A percentile compares a stretch with the other conserved stretches of the same genome.
phyloP scores from a whole-genome alignment of 2,113 vertebrate species.

The Chionis minor region DNA sequence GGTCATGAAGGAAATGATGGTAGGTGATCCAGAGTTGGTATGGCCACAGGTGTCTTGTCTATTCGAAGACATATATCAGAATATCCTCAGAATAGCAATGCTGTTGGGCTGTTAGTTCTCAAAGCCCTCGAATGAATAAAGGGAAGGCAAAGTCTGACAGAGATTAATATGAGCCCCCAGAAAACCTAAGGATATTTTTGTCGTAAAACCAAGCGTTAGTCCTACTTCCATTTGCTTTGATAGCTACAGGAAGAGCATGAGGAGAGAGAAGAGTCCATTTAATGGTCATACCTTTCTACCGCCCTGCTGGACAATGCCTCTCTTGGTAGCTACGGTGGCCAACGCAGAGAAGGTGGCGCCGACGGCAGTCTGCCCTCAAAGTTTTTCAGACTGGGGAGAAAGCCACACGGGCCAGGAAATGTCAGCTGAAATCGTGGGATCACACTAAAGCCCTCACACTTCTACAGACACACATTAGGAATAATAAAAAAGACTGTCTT shows the following conservation, averaged over 20 bases:
- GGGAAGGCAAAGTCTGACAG: neutral
- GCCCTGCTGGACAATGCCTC: too few relatives aligned
- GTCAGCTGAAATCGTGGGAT: neutral
- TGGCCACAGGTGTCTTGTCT: constrained; percentile 20
- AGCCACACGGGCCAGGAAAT: neutral
- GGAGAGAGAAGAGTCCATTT: neutral
- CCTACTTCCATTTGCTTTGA: neutral
- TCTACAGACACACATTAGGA: neutral
- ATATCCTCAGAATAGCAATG: neutral
- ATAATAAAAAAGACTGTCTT: neutral
- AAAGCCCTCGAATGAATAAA: neutral
- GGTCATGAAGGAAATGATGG: constrained; percentile 56
- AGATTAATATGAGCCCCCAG: neutral
- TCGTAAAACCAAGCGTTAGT: neutral
- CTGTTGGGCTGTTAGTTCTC: neutral
- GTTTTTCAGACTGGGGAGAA: neutral
- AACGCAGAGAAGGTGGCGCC: accelerated
- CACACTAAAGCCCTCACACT: neutral
- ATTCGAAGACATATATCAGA: constrained; percentile 5
- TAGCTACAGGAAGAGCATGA: neutral
- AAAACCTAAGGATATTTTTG: neutral
- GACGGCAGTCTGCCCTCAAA: neutral
- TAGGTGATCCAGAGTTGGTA: neutral
- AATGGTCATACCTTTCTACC: neutral
- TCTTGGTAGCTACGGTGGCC: neutral